A percentile compares a stretch with the other conserved stretches of the same genome.
phyloP scores from a whole-genome alignment of 2,888 invertebrate genomes.

The Peribatodes rhomboidaria region DNA sequence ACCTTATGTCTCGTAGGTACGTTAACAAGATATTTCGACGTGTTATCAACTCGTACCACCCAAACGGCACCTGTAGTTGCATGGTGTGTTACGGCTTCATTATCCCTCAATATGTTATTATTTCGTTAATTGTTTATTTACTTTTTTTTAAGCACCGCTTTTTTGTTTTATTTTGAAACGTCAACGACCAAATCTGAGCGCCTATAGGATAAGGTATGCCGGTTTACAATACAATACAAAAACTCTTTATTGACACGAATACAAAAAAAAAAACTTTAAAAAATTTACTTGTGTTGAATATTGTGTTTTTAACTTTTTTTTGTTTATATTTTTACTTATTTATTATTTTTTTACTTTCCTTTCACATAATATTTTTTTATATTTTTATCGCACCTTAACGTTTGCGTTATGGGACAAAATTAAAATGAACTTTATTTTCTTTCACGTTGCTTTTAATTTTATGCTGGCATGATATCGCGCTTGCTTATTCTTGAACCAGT shows the following conservation, averaged over 20 bases:
- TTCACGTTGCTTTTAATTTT: background rate
- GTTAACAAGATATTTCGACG: too few species aligned
- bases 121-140: conserved; percentile 23
- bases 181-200: conserved; percentile 71
- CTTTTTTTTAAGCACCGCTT: conserved; percentile 39
- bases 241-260: too few species aligned
- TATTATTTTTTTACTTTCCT: background rate
- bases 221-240: too few species aligned
- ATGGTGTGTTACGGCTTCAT: conserved; percentile 24
- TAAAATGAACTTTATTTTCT: background rate
- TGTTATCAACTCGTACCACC: background rate
- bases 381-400: background rate
- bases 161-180: conserved; percentile 55
- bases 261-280: too few species aligned
- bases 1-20: too few species aligned
- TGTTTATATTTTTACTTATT: too few species aligned
- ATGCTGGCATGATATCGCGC: background rate
- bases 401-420: background rate
- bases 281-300: background rate
- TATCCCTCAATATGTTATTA: conserved; percentile 14
- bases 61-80: conserved; percentile 1
- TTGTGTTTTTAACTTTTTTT: background rate
- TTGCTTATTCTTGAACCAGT: background rate
- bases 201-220: conserved; percentile 41
- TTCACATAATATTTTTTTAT: background rate